Evolutionary conservation across 2,888 invertebrate genomes (phyloP).

Genomic region (Lithophane semibrunnea): DNA sequence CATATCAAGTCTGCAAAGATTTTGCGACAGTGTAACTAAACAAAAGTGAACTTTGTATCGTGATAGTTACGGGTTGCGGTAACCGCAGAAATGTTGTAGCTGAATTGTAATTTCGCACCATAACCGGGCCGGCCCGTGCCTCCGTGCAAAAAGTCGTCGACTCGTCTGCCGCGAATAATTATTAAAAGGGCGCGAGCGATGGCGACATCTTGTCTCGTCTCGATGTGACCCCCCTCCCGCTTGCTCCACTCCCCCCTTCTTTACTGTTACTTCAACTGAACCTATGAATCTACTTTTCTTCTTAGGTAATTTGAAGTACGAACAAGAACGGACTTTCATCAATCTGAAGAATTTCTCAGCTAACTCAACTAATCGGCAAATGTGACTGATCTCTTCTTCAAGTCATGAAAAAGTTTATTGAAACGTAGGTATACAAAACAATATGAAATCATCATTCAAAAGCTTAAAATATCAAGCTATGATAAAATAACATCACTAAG

Average conservation of each 20-base stretch:
- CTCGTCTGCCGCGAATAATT: conserved; percentile 82
- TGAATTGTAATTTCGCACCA: conserved; percentile 70
- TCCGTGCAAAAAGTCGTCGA: conserved; percentile 81
- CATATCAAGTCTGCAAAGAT: conserved; percentile 61
- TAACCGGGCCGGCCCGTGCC: conserved; percentile 72
- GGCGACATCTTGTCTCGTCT: conserved; percentile 85
- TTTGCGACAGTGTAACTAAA: conserved; percentile 31
- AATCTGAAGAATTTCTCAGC: conserved; percentile 1
- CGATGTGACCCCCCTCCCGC: conserved; percentile 64
- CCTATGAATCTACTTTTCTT: conserved; percentile 45
- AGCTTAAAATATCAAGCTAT: conserved; percentile 3
- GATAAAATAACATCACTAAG: neutral
- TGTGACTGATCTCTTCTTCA: neutral
- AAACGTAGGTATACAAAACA: neutral
- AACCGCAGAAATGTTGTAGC: conserved; percentile 57
- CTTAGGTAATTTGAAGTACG: conserved; percentile 15
- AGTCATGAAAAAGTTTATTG: conserved; percentile 12
- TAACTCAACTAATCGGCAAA: neutral
- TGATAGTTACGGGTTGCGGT: conserved; percentile 61
- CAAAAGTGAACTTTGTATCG: conserved; percentile 68
- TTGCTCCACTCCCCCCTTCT: conserved; percentile 58
- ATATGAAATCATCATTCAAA: neutral
- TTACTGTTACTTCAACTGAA: conserved; percentile 62
- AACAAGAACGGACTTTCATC: conserved; percentile 10
- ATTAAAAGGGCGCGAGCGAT: conserved; percentile 79